These are phyloP conservation scores for Lutjanus campechanus DNA, from an alignment of 2,797 vertebrate species.

Conservation along the genomic window DNA sequence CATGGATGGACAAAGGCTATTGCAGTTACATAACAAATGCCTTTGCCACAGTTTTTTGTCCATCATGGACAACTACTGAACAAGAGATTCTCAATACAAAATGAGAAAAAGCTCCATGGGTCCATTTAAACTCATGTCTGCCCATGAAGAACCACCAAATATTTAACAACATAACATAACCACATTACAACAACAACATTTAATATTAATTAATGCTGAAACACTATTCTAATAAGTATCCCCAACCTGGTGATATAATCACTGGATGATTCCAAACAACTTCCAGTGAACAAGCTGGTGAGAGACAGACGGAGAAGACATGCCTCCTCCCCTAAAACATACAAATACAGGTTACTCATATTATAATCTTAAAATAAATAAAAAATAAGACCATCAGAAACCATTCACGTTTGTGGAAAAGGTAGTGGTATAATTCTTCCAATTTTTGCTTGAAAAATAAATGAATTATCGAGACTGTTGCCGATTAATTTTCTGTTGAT, in stretches of 20 bases:
- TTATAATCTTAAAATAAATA: too few relatives aligned
- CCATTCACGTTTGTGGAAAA: too few relatives aligned
- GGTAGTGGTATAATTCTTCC: too few relatives aligned
- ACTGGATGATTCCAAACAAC: conserved; percentile 59
- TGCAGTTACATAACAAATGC: conserved; percentile 14
- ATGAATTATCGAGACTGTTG: background rate
- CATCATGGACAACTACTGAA: background rate
- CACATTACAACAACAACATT: background rate
- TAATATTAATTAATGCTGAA: background rate
- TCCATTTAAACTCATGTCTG: background rate
- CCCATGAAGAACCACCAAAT: background rate
- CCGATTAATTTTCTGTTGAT: background rate
- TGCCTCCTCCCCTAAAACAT: conserved; percentile 76
- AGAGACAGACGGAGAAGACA: conserved; percentile 81
- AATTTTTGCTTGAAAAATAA: too few relatives aligned
- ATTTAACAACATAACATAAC: too few relatives aligned
- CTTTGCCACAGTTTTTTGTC: too few relatives aligned
- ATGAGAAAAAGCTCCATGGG: too few relatives aligned
- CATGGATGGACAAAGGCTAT: background rate
- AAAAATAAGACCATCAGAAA: too few relatives aligned
- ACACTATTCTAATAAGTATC: background rate
- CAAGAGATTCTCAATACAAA: background rate
- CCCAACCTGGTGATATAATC: conserved; percentile 73
- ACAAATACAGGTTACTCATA: conserved; percentile 22
- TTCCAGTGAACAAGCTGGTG: conserved; percentile 73